Percentiles rank a stretch among this genome's conserved stretches.
Evolutionary conservation across 1,140 invertebrate genomes (phyloP).

Genomic region (Apis mellifera): Amel_HAv3.1 CM009931.2:3458501-3459000

Average conservation of each 20-base stretch:
- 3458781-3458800: not conserved
- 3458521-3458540: constrained; percentile 25
- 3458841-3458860: no score
- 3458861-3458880: no score
- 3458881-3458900: no score
- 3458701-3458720: not conserved
- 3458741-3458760: not conserved
- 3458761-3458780: not conserved
- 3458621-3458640: constrained; percentile 32
- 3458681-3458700: not conserved
- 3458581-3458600: constrained; percentile 10
- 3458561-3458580: constrained; percentile 67
- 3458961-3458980: no score
- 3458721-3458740: not conserved
- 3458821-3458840: not conserved
- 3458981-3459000: no score
- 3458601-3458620: constrained; percentile 4
- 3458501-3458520: constrained; percentile 62
- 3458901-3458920: no score
- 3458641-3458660: constrained; percentile 12
- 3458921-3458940: no score
- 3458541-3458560: constrained; percentile 66
- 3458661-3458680: not conserved
- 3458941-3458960: no score
- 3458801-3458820: not conserved